phyloP scores from a whole-genome alignment of 1,140 invertebrate genomes.

The Drosophila virilis region DNA sequence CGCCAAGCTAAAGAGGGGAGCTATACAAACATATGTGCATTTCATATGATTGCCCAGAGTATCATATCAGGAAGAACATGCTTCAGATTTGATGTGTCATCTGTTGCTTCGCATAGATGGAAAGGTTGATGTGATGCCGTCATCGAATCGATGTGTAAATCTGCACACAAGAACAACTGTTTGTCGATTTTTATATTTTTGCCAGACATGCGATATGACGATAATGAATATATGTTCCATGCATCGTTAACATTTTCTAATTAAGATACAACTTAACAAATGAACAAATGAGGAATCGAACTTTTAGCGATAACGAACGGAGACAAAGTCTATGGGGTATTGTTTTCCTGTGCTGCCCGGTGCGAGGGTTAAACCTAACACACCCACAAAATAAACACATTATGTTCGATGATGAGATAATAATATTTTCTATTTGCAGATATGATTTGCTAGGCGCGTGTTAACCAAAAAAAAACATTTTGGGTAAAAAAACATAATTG shows the following conservation, averaged over 20 bases:
- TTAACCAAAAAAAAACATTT: conserved; percentile 47
- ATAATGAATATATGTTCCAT: conserved; percentile 39
- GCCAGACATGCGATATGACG: conserved; percentile 42
- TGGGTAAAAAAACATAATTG: conserved; percentile 53
- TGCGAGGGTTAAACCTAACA: conserved; percentile 41
- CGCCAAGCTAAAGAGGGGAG: neutral
- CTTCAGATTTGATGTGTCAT: conserved; percentile 4
- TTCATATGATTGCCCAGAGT: neutral
- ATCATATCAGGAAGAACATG: neutral
- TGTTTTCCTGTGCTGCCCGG: neutral
- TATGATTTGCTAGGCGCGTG: conserved; percentile 70
- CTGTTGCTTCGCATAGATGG: conserved; percentile 13
- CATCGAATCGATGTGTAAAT: conserved; percentile 3
- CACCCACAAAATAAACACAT: conserved; percentile 49
- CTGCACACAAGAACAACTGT: conserved; percentile 1
- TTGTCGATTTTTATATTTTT: conserved; percentile 23
- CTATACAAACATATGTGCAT: neutral
- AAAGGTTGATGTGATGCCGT: neutral
- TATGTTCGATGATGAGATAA: conserved; percentile 60
- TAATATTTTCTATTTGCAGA: conserved; percentile 80
- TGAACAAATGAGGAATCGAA: conserved; percentile 45
- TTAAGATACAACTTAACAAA: conserved; percentile 58
- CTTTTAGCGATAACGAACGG: conserved; percentile 44
- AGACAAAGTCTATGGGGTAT: conserved; percentile 39
- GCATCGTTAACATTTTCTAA: conserved; percentile 43